These are phyloP conservation scores for Microhierax caerulescens DNA, from an alignment of 2,797 vertebrate species.

Conservation along the genomic window DNA sequence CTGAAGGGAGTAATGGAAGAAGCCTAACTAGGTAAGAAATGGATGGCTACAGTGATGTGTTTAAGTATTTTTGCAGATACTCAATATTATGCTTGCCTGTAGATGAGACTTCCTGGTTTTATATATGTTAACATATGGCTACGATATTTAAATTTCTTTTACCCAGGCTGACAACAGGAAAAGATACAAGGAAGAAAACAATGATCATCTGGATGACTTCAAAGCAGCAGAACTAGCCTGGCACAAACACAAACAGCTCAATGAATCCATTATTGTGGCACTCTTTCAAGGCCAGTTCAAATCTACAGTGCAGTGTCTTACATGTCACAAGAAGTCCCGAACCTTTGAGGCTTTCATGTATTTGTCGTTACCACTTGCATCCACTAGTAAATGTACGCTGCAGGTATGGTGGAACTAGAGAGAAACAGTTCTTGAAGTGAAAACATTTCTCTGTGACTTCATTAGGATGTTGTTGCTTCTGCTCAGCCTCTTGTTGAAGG, in stretches of 20 bases:
- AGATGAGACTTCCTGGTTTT: slow-evolving; percentile 44
- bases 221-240: slow-evolving; percentile 89
- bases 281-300: slow-evolving; percentile 99
- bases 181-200: slow-evolving; percentile 93
- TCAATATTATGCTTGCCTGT: background rate
- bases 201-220: slow-evolving; percentile 89
- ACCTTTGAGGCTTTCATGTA: slow-evolving; percentile 99
- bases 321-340: slow-evolving; percentile 91
- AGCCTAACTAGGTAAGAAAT: background rate
- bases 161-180: slow-evolving; percentile 93
- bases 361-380: slow-evolving; percentile 90
- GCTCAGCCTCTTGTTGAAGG: background rate
- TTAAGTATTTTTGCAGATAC: slow-evolving; percentile 7
- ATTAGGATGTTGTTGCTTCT: background rate
- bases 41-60: background rate
- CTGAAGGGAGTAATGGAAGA: background rate
- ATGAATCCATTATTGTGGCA: slow-evolving; percentile 94
- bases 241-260: slow-evolving; percentile 95
- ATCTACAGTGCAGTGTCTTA: slow-evolving; percentile 95
- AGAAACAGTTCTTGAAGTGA: background rate
- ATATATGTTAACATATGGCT: background rate
- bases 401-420: slow-evolving; percentile 78
- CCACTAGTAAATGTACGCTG: slow-evolving; percentile 92
- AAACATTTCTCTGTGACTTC: background rate
- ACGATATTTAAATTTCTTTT: slow-evolving; percentile 29